These are phyloP conservation scores for Phycodurus eques DNA, from an alignment of 2,113 vertebrate genomes.

Conservation along the genomic window DNA sequence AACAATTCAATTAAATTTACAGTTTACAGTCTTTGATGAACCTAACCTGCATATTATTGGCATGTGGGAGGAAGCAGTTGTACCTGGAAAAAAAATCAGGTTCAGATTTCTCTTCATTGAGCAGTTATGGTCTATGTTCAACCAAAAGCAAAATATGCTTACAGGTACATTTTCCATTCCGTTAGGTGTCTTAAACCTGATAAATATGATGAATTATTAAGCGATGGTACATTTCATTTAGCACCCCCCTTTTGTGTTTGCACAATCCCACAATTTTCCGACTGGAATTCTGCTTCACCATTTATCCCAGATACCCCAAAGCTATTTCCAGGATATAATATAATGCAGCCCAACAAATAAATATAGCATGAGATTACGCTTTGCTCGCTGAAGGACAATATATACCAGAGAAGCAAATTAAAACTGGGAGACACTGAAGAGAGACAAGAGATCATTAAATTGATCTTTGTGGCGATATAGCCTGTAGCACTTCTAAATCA, in stretches of 20 bases:
- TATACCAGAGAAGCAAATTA: constrained; percentile 43
- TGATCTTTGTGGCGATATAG: constrained; percentile 44
- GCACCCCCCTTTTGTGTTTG: constrained; percentile 21
- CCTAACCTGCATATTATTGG: too few relatives aligned
- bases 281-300: constrained; percentile 26
- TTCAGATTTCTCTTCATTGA: too few relatives aligned
- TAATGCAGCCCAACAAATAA: constrained; percentile 48
- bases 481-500: constrained; percentile 36
- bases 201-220: not conserved
- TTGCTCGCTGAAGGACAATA: constrained; percentile 30
- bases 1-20: too few relatives aligned
- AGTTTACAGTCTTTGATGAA: too few relatives aligned
- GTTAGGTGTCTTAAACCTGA: not conserved
- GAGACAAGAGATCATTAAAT: constrained; percentile 60
- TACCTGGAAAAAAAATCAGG: too few relatives aligned
- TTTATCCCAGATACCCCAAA: constrained; percentile 51
- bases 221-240: not conserved
- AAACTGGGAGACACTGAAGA: constrained; percentile 34
- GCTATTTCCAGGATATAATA: constrained; percentile 45
- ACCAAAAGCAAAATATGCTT: not conserved
- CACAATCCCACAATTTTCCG: constrained; percentile 28
- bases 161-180: not conserved
- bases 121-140: too few relatives aligned
- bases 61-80: too few relatives aligned
- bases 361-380: constrained; percentile 38